A percentile compares a stretch with the other conserved stretches of the same genome.
phyloP scores from a whole-genome alignment of 2,113 vertebrate species.

The Amia ocellicauda region DNA sequence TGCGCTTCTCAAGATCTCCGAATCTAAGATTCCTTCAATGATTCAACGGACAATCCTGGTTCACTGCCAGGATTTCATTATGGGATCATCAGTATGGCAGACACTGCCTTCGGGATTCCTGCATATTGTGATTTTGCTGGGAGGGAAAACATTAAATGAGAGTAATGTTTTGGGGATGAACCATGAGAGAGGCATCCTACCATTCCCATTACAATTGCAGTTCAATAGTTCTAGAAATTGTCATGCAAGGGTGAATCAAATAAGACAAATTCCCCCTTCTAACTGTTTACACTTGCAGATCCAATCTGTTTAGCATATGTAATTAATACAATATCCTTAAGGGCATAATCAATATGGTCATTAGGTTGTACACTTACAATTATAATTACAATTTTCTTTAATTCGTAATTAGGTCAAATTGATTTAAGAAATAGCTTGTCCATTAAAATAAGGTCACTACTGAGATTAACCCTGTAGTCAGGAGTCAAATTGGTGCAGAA shows the following conservation, averaged over 20 bases:
- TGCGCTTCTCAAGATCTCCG: no score
- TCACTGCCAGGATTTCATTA: no score
- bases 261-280: slow-evolving; percentile 1
- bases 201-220: background rate
- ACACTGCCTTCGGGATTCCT: no score
- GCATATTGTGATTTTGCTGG: no score
- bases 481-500: slow-evolving; percentile 22
- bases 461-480: no score
- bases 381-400: slow-evolving; percentile 2
- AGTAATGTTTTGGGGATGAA: background rate
- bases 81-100: no score
- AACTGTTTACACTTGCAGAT: background rate
- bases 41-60: no score
- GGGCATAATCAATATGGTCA: background rate
- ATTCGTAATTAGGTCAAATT: slow-evolving; percentile 5
- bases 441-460: background rate
- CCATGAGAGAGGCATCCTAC: background rate
- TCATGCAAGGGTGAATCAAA: background rate
- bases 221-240: no score
- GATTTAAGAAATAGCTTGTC: background rate
- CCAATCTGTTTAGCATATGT: slow-evolving; percentile 12
- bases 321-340: slow-evolving; percentile 10
- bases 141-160: no score
- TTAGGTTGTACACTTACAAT: background rate
- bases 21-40: no score